Evolutionary conservation across 1,140 invertebrate genomes (phyloP).

Genomic region (Amphibalanus amphitrite): DNA sequence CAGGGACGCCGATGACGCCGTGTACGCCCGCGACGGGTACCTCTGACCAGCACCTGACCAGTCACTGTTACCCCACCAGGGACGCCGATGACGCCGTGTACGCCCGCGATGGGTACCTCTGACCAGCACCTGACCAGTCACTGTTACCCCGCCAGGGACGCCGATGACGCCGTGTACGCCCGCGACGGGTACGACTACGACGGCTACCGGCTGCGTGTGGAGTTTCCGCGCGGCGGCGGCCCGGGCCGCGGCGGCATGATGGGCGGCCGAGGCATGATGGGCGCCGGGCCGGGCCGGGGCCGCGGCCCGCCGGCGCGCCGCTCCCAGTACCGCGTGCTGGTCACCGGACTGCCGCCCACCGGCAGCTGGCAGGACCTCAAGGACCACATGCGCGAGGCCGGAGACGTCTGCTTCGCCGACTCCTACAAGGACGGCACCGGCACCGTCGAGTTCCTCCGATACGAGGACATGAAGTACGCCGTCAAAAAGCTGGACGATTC

Average conservation of each 20-base stretch:
- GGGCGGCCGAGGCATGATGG: constrained; percentile 49
- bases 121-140: too few species aligned
- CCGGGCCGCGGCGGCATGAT: constrained; percentile 23
- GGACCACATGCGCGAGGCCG: constrained; percentile 94
- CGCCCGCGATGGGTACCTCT: too few species aligned
- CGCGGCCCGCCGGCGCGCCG: constrained; percentile 69
- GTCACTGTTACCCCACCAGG: too few species aligned
- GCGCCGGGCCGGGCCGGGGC: constrained; percentile 39
- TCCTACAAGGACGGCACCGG: constrained; percentile 97
- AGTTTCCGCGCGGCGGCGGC: constrained; percentile 61
- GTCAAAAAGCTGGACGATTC: constrained; percentile 96
- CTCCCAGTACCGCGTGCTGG: constrained; percentile 82
- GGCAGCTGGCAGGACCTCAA: constrained; percentile 98
- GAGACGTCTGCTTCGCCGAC: constrained; percentile 97
- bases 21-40: too few species aligned
- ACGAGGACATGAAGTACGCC: constrained; percentile 98
- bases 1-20: too few species aligned
- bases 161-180: constrained; percentile 91
- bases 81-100: too few species aligned
- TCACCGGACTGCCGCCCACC: constrained; percentile 70
- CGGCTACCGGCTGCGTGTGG: constrained; percentile 86
- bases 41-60: too few species aligned
- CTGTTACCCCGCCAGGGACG: constrained; percentile 71
- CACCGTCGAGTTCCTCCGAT: constrained; percentile 88
- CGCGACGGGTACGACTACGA: constrained; percentile 97